Conservation (phyloP, 2,888 invertebrate genomes). For the Andricus curvator region DNA sequence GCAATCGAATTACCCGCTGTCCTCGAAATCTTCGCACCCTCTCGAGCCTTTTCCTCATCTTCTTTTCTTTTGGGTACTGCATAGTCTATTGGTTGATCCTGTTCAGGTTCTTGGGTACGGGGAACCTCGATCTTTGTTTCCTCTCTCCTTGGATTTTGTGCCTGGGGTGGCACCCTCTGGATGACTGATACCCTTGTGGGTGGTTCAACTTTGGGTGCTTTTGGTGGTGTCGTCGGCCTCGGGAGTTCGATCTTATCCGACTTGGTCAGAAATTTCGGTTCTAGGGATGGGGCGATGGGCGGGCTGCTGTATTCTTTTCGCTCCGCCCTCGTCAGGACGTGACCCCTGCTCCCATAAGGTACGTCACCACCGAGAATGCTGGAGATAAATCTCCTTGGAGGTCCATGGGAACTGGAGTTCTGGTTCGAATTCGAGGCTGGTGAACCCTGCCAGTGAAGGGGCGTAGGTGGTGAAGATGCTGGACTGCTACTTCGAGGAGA, state of each 20-base stretch:
- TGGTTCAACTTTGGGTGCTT: constrained; percentile 81
- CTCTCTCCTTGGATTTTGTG: constrained; percentile 69
- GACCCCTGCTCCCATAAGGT: constrained; percentile 89
- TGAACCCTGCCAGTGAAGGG: constrained; percentile 56
- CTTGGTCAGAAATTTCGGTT: constrained; percentile 83
- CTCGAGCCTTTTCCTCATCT: constrained; percentile 81
- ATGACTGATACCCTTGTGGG: constrained; percentile 89
- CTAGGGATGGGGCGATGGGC: constrained; percentile 78
- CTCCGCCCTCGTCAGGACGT: constrained; percentile 90
- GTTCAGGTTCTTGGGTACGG: constrained; percentile 77
- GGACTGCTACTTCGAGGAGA: constrained; percentile 72
- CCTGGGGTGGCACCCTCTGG: constrained; percentile 85
- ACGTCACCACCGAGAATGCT: constrained; percentile 90
- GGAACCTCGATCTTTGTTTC: constrained; percentile 74
- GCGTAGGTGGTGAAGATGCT: constrained; percentile 71
- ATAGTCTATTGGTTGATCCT: constrained; percentile 93
- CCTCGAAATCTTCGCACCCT: constrained; percentile 77
- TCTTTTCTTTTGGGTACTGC: constrained; percentile 90
- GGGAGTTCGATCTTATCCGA: constrained; percentile 73
- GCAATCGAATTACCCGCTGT: constrained; percentile 74
- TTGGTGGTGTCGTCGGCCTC: constrained; percentile 81
- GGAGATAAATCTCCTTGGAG: constrained; percentile 86
- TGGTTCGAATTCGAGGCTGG: constrained; percentile 61
- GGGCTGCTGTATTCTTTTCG: constrained; percentile 85
- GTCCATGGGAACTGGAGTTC: constrained; percentile 60